Evolutionary conservation across 2,113 vertebrate species (phyloP).

Genomic region (Percina caprodes): DNA sequence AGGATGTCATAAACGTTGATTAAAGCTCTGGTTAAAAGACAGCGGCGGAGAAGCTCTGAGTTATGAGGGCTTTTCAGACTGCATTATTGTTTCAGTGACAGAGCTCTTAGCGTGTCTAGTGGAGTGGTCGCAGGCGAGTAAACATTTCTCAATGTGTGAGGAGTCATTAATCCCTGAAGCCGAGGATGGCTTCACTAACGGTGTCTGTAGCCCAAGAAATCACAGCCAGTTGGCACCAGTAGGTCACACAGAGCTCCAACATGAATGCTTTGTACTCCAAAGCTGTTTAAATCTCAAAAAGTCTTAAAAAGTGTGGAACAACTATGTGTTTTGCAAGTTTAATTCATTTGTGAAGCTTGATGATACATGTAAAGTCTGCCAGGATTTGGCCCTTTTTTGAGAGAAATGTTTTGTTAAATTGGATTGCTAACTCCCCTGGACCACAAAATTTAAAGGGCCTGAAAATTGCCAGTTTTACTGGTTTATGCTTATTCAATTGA

Average conservation of each 20-base stretch:
- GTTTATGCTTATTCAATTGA: neutral
- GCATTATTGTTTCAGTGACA: conserved; percentile 85
- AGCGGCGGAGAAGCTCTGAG: conserved; percentile 81
- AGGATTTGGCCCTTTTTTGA: neutral
- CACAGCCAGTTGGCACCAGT: conserved; percentile 78
- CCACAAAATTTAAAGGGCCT: neutral
- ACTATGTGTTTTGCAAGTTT: neutral
- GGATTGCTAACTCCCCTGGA: neutral
- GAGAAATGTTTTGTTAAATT: neutral
- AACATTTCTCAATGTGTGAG: conserved; percentile 81
- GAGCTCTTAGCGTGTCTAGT: conserved; percentile 82
- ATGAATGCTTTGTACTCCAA: conserved; percentile 63
- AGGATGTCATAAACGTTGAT: conserved; percentile 88
- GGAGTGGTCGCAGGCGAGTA: conserved; percentile 77
- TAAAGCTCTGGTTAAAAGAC: conserved; percentile 87
- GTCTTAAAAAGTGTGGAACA: neutral
- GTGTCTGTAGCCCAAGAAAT: conserved; percentile 78
- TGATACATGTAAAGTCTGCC: neutral
- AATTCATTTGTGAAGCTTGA: conserved; percentile 28
- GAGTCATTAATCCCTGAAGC: conserved; percentile 84
- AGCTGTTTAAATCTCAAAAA: conserved; percentile 69
- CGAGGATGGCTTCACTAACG: conserved; percentile 64
- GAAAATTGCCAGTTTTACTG: neutral
- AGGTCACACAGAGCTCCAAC: conserved; percentile 68
- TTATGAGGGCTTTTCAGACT: conserved; percentile 83